A percentile compares a stretch with the other conserved stretches of the same genome.
Conservation (phyloP, 2,797 vertebrate genomes). For the Malacoraja senta region DNA sequence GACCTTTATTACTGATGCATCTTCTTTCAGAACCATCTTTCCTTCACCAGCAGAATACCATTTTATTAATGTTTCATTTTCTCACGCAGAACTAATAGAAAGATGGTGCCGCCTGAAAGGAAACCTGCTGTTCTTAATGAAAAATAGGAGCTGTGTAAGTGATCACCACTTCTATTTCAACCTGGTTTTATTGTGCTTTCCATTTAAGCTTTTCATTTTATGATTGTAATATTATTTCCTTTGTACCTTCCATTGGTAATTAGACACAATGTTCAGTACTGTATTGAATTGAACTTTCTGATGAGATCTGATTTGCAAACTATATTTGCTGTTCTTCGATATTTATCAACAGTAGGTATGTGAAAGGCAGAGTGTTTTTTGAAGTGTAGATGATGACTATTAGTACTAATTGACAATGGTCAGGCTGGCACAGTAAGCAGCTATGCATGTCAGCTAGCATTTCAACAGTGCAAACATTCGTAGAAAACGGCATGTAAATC, state of each 20-base stretch:
- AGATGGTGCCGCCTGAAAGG: conserved; percentile 57
- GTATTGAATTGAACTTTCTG: conserved; percentile 34
- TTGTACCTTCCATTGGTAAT: neutral
- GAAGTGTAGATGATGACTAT: neutral
- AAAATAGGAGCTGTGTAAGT: conserved; percentile 57
- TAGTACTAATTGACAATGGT: conserved; percentile 30
- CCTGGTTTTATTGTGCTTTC: conserved; percentile 23
- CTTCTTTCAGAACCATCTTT: conserved; percentile 51
- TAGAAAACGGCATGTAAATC: conserved; percentile 23
- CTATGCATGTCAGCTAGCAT: neutral
- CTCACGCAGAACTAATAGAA: conserved; percentile 54
- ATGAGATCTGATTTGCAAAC: conserved; percentile 17
- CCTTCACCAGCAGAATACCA: conserved; percentile 49
- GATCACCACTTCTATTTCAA: conserved; percentile 12
- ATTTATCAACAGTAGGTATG: neutral
- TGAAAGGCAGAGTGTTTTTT: neutral
- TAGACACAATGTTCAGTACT: neutral
- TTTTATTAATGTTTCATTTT: conserved; percentile 52
- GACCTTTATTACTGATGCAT: conserved; percentile 57
- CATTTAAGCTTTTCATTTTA: neutral
- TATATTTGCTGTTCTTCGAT: conserved; percentile 8
- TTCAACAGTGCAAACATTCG: conserved; percentile 36
- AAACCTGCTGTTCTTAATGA: conserved; percentile 55
- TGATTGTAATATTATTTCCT: neutral
- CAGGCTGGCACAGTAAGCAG: neutral